A percentile compares a stretch with the other conserved stretches of the same genome.
Evolutionary conservation across 2,888 invertebrate species (phyloP).

Genomic region (Lepidonotus clava): DNA sequence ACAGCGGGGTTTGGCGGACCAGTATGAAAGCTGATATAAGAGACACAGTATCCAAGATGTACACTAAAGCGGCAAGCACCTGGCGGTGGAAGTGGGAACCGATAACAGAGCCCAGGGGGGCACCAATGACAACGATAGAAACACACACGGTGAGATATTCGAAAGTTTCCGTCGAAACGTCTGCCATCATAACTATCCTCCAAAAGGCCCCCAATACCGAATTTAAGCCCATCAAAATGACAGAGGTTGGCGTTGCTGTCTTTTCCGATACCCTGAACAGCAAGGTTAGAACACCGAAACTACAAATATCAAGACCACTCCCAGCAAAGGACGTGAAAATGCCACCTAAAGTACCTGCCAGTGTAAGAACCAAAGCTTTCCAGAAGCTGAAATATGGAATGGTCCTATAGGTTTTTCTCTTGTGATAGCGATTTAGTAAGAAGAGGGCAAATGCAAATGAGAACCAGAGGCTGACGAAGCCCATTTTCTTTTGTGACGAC

Average conservation of each 20-base stretch:
- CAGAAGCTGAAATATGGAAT: slow-evolving; percentile 64
- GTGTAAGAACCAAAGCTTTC: slow-evolving; percentile 69
- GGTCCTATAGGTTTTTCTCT: slow-evolving; percentile 65
- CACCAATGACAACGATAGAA: slow-evolving; percentile 66
- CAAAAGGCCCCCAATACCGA: slow-evolving; percentile 69
- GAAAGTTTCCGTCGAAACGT: slow-evolving; percentile 63
- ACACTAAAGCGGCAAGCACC: slow-evolving; percentile 67
- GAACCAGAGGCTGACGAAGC: slow-evolving; percentile 77
- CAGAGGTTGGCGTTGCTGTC: slow-evolving; percentile 75
- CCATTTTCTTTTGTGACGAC: slow-evolving; percentile 74
- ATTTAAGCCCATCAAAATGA: slow-evolving; percentile 72
- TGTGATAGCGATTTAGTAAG: slow-evolving; percentile 71
- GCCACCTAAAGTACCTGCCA: slow-evolving; percentile 73
- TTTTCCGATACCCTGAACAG: slow-evolving; percentile 68
- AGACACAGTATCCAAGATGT: slow-evolving; percentile 64
- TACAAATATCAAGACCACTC: slow-evolving; percentile 74
- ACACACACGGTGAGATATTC: slow-evolving; percentile 66
- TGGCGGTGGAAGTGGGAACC: slow-evolving; percentile 69
- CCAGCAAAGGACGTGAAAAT: slow-evolving; percentile 75
- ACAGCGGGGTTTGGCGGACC: slow-evolving; percentile 52
- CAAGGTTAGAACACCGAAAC: slow-evolving; percentile 67
- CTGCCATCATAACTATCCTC: slow-evolving; percentile 67
- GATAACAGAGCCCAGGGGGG: slow-evolving; percentile 68
- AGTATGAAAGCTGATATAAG: slow-evolving; percentile 61
- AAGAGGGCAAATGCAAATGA: slow-evolving; percentile 75